Evolutionary conservation across 2,113 vertebrate species (phyloP).

Genomic region (Falcunculus frontatus): DNA sequence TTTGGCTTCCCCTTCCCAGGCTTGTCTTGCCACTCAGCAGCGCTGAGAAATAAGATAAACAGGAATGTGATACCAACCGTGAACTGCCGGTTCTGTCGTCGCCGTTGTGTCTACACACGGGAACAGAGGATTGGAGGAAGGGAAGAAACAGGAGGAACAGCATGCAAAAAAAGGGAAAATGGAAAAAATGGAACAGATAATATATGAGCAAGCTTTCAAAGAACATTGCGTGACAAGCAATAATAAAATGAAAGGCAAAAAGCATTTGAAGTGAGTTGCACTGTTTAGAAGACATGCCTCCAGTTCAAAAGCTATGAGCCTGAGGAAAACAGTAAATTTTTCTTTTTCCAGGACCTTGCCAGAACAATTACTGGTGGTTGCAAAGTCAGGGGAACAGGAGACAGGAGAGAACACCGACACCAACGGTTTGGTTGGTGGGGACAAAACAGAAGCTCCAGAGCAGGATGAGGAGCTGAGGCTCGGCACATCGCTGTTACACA

Average conservation of each 20-base stretch:
- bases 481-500: background rate
- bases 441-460: slow-evolving; percentile 60
- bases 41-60: slow-evolving; percentile 78
- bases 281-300: slow-evolving; percentile 82
- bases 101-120: slow-evolving; percentile 85
- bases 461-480: background rate
- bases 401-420: slow-evolving; percentile 60
- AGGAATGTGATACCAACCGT: slow-evolving; percentile 87
- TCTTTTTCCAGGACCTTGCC: slow-evolving; percentile 62
- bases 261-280: slow-evolving; percentile 84
- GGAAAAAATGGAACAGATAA: slow-evolving; percentile 89
- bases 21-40: slow-evolving; percentile 80
- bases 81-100: slow-evolving; percentile 83
- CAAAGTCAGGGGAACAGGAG: slow-evolving; percentile 63
- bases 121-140: slow-evolving; percentile 87
- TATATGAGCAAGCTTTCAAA: slow-evolving; percentile 85
- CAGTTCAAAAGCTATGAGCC: slow-evolving; percentile 77
- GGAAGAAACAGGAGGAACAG: slow-evolving; percentile 85
- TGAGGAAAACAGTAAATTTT: slow-evolving; percentile 72
- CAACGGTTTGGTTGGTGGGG: background rate
- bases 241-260: slow-evolving; percentile 83
- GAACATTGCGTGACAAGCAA: slow-evolving; percentile 84
- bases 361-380: slow-evolving; percentile 47
- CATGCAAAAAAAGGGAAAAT: slow-evolving; percentile 88
- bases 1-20: slow-evolving; percentile 60